Conservation (phyloP, 2,797 vertebrate genomes). For the Cephalopachus bancanus region DNA sequence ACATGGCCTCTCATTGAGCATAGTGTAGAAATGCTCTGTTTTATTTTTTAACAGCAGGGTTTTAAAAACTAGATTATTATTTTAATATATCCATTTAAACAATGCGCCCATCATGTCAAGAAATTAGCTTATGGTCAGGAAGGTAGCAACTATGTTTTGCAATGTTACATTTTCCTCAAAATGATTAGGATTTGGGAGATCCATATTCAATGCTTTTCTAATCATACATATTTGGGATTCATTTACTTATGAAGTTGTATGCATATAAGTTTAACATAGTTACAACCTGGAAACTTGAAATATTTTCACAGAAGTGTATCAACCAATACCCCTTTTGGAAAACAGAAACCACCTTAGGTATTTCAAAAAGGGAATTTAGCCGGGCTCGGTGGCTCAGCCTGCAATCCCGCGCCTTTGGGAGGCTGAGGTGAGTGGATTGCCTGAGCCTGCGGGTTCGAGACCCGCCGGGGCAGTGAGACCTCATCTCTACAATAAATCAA, state of each 20-base stretch:
- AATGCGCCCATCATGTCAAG: neutral
- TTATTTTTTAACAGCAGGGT: neutral
- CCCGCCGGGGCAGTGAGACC: no score
- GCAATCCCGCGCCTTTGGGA: no score
- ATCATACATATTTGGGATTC: neutral
- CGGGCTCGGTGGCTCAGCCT: no score
- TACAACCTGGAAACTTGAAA: neutral
- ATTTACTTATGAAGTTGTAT: neutral
- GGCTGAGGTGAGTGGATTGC: no score
- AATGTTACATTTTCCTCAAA: constrained; percentile 15
- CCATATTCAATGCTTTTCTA: neutral
- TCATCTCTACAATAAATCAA: no score
- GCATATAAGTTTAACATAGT: neutral
- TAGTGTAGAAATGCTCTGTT: neutral
- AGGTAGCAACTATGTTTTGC: neutral
- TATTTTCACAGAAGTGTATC: neutral
- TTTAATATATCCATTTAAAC: neutral
- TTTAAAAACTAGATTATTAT: constrained; percentile 23
- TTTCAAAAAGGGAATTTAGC: neutral
- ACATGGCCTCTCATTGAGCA: neutral
- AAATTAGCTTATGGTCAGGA: neutral
- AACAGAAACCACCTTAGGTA: neutral
- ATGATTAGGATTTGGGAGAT: constrained; percentile 6
- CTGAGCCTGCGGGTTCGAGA: no score
- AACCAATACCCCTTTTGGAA: neutral